Percentiles rank a stretch among this genome's conserved stretches.
Evolutionary conservation across 2,113 vertebrate species (phyloP).

Genomic region (Poeciliopsis occidentalis): DNA sequence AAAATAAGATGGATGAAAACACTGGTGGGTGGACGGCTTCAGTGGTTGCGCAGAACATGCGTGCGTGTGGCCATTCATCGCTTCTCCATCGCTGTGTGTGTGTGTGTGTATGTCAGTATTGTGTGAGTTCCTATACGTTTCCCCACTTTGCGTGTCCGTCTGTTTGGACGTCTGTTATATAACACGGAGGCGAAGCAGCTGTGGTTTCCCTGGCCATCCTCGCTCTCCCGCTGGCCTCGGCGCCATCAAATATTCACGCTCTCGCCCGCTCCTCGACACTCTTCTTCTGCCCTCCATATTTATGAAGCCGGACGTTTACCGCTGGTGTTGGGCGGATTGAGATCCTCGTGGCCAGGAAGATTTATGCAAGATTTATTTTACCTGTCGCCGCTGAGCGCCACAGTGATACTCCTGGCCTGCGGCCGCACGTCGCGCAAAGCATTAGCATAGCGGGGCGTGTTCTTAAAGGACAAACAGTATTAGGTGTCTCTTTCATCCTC

Average conservation of each 20-base stretch:
- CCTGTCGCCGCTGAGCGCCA: slow-evolving; percentile 24
- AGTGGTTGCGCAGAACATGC: not conserved
- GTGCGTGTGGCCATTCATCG: slow-evolving; percentile 49
- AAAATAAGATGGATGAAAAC: slow-evolving; percentile 61
- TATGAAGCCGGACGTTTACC: slow-evolving; percentile 60
- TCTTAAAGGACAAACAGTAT: not conserved
- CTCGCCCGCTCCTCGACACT: slow-evolving; percentile 43
- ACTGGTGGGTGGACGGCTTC: slow-evolving; percentile 55
- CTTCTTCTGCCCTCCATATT: slow-evolving; percentile 60
- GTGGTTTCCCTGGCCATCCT: slow-evolving; percentile 48
- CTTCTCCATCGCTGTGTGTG: slow-evolving; percentile 10
- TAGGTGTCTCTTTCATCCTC: slow-evolving; percentile 1
- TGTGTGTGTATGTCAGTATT: slow-evolving; percentile 4
- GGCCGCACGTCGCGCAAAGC: not conserved
- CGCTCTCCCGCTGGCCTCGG: slow-evolving; percentile 54
- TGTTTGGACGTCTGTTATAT: slow-evolving; percentile 60
- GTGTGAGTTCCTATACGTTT: slow-evolving; percentile 14
- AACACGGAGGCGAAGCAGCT: slow-evolving; percentile 55
- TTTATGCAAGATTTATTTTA: slow-evolving; percentile 49
- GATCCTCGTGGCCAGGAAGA: slow-evolving; percentile 12
- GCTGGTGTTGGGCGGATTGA: slow-evolving; percentile 39
- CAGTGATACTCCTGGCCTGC: slow-evolving; percentile 17
- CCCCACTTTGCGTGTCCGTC: slow-evolving; percentile 32
- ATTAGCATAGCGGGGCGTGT: slow-evolving; percentile 16
- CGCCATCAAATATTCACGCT: slow-evolving; percentile 72